Conservation (phyloP, 2,797 vertebrate genomes). For the Xyrichtys novacula region DNA sequence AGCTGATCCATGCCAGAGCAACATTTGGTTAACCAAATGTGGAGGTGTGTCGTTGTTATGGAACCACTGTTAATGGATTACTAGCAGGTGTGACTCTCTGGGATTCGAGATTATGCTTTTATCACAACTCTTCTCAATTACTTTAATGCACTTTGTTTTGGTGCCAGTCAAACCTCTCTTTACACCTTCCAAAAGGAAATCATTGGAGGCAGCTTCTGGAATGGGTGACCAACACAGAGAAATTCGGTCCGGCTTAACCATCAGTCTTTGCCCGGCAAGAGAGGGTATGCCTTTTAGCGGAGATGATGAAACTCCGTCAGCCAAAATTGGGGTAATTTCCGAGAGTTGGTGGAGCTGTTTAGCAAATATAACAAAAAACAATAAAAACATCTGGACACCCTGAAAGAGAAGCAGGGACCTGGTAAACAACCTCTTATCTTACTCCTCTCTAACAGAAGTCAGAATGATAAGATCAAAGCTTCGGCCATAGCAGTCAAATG, state of each 20-base stretch:
- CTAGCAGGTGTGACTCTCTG: too few relatives aligned
- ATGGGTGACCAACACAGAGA: slow-evolving; percentile 27
- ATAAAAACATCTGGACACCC: too few relatives aligned
- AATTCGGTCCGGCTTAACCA: slow-evolving; percentile 29
- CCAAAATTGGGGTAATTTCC: slow-evolving; percentile 40
- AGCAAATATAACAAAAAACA: slow-evolving; percentile 38
- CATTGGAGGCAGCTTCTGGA: slow-evolving; percentile 30
- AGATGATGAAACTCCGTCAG: slow-evolving; percentile 29
- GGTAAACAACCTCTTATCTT: slow-evolving; percentile 6
- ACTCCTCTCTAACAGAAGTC: slow-evolving; percentile 21
- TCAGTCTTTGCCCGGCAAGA: slow-evolving; percentile 27
- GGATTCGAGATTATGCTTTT: too few relatives aligned
- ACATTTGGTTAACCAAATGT: background rate
- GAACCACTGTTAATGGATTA: background rate
- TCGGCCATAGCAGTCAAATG: slow-evolving; percentile 14
- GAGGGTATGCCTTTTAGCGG: slow-evolving; percentile 37
- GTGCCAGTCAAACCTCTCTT: too few relatives aligned
- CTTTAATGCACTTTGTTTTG: too few relatives aligned
- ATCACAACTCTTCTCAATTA: too few relatives aligned
- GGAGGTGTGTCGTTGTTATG: background rate
- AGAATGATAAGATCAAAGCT: slow-evolving; percentile 30
- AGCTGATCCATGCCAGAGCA: background rate
- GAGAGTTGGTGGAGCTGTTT: slow-evolving; percentile 35
- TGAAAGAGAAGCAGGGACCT: slow-evolving; percentile 17
- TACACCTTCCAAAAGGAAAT: slow-evolving; percentile 16